Percentiles rank a stretch among this genome's conserved stretches.
Evolutionary conservation across 2,113 vertebrate genomes (phyloP).

Genomic region (Equus przewalskii): DNA sequence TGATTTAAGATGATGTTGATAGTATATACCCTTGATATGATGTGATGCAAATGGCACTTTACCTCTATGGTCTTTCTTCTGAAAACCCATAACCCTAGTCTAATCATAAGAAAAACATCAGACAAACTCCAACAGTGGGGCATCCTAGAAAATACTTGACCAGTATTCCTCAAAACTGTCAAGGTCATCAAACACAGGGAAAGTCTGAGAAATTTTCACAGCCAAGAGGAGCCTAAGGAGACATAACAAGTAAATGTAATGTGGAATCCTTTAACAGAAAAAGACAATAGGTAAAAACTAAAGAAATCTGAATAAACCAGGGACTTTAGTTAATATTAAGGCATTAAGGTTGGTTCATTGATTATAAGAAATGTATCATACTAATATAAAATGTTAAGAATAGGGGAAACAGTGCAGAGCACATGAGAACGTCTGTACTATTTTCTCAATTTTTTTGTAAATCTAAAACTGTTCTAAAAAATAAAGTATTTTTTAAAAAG

Average conservation of each 20-base stretch:
- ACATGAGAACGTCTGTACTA: not conserved
- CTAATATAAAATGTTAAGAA: conserved; percentile 54
- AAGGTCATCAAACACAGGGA: conserved; percentile 50
- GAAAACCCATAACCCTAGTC: not conserved
- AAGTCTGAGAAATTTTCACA: conserved; percentile 63
- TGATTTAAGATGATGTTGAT: not conserved
- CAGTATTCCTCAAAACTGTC: conserved; percentile 24
- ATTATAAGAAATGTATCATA: conserved; percentile 13
- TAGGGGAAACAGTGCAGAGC: not conserved
- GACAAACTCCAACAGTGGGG: not conserved
- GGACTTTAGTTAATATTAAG: conserved; percentile 38
- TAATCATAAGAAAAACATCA: conserved; percentile 46
- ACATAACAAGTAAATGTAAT: conserved; percentile 43
- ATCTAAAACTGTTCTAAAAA: conserved; percentile 56
- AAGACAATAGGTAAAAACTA: conserved; percentile 26
- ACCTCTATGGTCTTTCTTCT: conserved; percentile 14
- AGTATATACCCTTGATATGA: not conserved
- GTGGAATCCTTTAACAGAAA: conserved; percentile 25
- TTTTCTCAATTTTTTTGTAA: conserved; percentile 47
- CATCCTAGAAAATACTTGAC: conserved; percentile 60
- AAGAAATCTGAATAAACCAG: conserved; percentile 46
- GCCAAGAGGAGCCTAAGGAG: conserved; percentile 36
- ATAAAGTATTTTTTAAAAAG: not conserved
- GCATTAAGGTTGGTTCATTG: not conserved
- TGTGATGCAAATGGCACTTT: conserved; percentile 5